A percentile compares a stretch with the other conserved stretches of the same genome.
phyloP scores from a whole-genome alignment of 2,113 vertebrate species.

The Dissostichus mawsoni region DNA sequence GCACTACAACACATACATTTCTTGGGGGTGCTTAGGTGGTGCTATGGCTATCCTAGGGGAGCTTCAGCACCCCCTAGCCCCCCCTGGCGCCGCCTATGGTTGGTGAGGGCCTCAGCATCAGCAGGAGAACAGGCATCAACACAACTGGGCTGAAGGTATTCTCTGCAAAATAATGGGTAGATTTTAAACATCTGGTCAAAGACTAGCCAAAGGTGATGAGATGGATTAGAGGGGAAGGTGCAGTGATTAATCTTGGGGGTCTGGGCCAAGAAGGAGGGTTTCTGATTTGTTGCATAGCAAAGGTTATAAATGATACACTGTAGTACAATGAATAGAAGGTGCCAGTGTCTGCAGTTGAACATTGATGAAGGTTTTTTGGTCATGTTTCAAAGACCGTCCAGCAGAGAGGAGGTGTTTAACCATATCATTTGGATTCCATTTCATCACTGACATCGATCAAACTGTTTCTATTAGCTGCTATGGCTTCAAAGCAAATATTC shows the following conservation, averaged over 20 bases:
- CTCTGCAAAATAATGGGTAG: neutral
- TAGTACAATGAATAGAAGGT: neutral
- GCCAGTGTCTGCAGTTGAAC: neutral
- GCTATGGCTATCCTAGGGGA: too few relatives aligned
- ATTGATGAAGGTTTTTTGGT: neutral
- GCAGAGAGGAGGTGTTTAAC: neutral
- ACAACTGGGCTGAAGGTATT: neutral
- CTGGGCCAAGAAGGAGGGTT: neutral
- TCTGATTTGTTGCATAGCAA: conserved; percentile 9
- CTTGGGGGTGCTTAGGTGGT: too few relatives aligned
- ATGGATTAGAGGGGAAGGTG: conserved; percentile 9
- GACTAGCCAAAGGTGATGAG: neutral
- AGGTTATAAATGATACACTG: neutral
- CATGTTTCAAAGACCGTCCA: neutral
- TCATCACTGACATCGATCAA: conserved; percentile 1
- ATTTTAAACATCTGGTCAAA: conserved; percentile 25
- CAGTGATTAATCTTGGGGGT: neutral
- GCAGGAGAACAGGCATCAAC: neutral
- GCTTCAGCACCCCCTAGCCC: too few relatives aligned
- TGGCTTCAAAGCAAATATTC: conserved; percentile 10
- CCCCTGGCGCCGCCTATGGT: too few relatives aligned
- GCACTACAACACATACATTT: too few relatives aligned
- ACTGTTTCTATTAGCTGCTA: neutral
- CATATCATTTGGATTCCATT: conserved; percentile 15
- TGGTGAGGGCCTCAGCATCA: neutral